Evolutionary conservation across 2,113 vertebrate species (phyloP).

Genomic region (Rhizomys pruinosus): DNA sequence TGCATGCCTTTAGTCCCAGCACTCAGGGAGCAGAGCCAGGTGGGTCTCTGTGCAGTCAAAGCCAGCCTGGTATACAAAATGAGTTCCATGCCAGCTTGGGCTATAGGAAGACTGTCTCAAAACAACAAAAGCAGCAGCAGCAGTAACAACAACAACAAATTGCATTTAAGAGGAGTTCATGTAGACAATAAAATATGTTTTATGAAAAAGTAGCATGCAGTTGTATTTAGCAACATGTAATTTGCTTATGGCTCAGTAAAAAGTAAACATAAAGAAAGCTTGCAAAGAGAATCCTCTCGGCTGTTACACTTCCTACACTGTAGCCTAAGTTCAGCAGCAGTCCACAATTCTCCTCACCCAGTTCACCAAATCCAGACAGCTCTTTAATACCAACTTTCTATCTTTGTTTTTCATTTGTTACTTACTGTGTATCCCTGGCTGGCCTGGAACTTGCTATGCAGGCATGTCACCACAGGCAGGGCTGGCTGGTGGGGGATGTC

Average conservation of each 20-base stretch:
- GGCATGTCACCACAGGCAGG: neutral
- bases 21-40: too few relatives aligned
- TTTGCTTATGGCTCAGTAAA: neutral
- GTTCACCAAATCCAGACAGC: neutral
- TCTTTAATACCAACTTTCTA: neutral
- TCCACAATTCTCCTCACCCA: neutral
- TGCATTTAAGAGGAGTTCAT: slow-evolving; percentile 16
- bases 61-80: too few relatives aligned
- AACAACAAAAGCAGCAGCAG: too few relatives aligned
- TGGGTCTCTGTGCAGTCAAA: too few relatives aligned
- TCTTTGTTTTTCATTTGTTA: too few relatives aligned
- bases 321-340: neutral
- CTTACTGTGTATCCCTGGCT: too few relatives aligned
- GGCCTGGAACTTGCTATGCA: neutral
- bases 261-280: slow-evolving; percentile 16
- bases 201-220: neutral
- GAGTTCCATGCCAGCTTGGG: too few relatives aligned
- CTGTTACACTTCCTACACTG: neutral
- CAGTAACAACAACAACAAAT: neutral
- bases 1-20: too few relatives aligned
- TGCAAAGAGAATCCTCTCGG: neutral
- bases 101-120: too few relatives aligned
- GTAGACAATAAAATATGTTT: neutral
- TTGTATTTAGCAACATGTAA: neutral
- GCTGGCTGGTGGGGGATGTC: neutral